phyloP scores from a whole-genome alignment of 2,888 invertebrate genomes.

The Ypsolopha scabrella region DNA sequence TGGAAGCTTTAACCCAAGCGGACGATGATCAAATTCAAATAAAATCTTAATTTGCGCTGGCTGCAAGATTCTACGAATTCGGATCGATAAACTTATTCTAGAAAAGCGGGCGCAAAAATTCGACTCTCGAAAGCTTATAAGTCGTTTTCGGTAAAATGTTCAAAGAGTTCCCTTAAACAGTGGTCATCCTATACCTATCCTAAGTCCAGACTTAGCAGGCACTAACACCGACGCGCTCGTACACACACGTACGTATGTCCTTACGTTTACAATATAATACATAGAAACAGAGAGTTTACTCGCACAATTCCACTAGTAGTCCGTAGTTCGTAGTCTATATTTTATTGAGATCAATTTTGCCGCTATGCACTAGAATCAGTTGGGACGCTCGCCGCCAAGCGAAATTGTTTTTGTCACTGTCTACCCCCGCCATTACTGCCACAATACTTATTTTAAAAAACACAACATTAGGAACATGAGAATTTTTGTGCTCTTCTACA shows the following conservation, averaged over 20 bases:
- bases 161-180: slow-evolving; percentile 47
- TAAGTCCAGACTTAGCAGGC: slow-evolving; percentile 56
- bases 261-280: slow-evolving; percentile 42
- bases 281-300: slow-evolving; percentile 59
- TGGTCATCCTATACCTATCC: slow-evolving; percentile 41
- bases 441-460: slow-evolving; percentile 5
- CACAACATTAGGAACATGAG: slow-evolving; percentile 22
- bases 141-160: slow-evolving; percentile 51
- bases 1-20: slow-evolving; percentile 6
- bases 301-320: slow-evolving; percentile 67
- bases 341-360: slow-evolving; percentile 66
- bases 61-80: slow-evolving; percentile 40
- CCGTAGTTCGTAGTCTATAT: slow-evolving; percentile 52
- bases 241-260: slow-evolving; percentile 38
- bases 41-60: slow-evolving; percentile 30
- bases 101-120: slow-evolving; percentile 27
- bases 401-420: slow-evolving; percentile 15
- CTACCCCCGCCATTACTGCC: slow-evolving; percentile 12
- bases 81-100: slow-evolving; percentile 7
- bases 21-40: slow-evolving; percentile 27
- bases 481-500: background rate
- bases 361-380: slow-evolving; percentile 45
- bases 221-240: slow-evolving; percentile 55
- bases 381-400: slow-evolving; percentile 29
- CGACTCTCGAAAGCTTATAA: slow-evolving; percentile 41